Evolutionary conservation across 2,797 vertebrate genomes (phyloP).

Genomic region (Chromobotia macracanthus): DNA sequence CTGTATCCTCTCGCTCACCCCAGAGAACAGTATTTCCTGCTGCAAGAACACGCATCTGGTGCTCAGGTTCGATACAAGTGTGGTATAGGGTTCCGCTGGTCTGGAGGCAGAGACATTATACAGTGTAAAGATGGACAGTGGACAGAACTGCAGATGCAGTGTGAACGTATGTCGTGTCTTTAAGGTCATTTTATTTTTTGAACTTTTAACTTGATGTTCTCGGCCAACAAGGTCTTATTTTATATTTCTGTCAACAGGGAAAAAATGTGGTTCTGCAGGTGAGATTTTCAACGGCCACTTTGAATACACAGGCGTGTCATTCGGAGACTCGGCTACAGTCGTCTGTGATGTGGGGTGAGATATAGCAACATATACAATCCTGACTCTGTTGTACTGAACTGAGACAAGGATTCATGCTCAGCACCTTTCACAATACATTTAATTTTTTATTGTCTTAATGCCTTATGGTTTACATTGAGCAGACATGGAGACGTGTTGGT

Average conservation of each 20-base stretch:
- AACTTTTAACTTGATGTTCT: neutral
- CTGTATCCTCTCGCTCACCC: conserved; percentile 39
- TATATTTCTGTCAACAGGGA: conserved; percentile 57
- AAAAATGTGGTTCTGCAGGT: conserved; percentile 71
- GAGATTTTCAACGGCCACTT: conserved; percentile 68
- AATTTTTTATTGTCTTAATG: neutral
- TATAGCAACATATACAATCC: neutral
- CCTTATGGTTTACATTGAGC: neutral
- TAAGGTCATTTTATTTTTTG: neutral
- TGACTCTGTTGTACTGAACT: neutral
- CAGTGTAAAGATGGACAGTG: conserved; percentile 63
- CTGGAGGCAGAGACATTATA: conserved; percentile 56
- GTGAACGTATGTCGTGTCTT: conserved; percentile 66
- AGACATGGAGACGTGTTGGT: neutral
- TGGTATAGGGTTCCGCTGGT: conserved; percentile 52
- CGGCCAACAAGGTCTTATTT: neutral
- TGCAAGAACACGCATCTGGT: conserved; percentile 50
- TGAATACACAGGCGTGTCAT: conserved; percentile 66
- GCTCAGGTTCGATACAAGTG: conserved; percentile 64
- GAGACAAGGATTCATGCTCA: no score
- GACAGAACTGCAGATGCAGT: conserved; percentile 61
- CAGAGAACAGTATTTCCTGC: conserved; percentile 16
- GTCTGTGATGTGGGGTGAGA: conserved; percentile 66
- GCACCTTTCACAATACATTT: neutral
- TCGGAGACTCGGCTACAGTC: conserved; percentile 71